Conservation (phyloP, 2,113 vertebrate species). For the Larimichthys crocea region DNA sequence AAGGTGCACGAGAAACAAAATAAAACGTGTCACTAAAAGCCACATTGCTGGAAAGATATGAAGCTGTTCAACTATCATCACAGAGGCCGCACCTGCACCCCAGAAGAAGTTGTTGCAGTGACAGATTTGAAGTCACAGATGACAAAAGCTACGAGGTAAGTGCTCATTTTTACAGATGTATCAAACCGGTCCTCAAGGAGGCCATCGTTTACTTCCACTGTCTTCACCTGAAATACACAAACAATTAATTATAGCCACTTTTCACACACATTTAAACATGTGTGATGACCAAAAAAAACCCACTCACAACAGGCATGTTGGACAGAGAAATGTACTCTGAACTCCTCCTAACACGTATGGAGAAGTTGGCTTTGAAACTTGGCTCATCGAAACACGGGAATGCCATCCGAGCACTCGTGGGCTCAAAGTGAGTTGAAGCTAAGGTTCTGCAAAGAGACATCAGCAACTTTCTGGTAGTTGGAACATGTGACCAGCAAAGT, state of each 20-base stretch:
- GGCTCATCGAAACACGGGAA: slow-evolving; percentile 88
- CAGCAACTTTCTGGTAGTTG: not conserved
- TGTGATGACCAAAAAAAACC: not conserved
- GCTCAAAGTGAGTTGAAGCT: slow-evolving; percentile 86
- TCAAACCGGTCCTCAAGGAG: slow-evolving; percentile 84
- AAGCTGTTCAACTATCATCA: not conserved
- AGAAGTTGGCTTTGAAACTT: slow-evolving; percentile 85
- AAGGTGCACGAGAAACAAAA: not conserved
- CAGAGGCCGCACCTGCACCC: slow-evolving; percentile 78
- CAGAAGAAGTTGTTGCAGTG: slow-evolving; percentile 78
- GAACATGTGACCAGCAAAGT: too few species aligned
- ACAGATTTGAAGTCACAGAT: slow-evolving; percentile 85
- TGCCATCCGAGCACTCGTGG: slow-evolving; percentile 84
- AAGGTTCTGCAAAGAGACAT: slow-evolving; percentile 70
- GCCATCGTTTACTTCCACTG: slow-evolving; percentile 52
- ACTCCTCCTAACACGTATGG: slow-evolving; percentile 78
- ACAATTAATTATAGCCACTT: not conserved
- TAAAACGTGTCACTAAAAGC: not conserved
- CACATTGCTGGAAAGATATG: not conserved
- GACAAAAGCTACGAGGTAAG: slow-evolving; percentile 84
- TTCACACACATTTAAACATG: not conserved
- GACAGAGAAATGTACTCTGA: slow-evolving; percentile 80
- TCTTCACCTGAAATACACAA: slow-evolving; percentile 74
- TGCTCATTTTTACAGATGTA: slow-evolving; percentile 84
- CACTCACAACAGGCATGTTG: slow-evolving; percentile 85